Evolutionary conservation across 2,888 invertebrate species (phyloP).

Genomic region (Zygothrica quintamaculata): DNA sequence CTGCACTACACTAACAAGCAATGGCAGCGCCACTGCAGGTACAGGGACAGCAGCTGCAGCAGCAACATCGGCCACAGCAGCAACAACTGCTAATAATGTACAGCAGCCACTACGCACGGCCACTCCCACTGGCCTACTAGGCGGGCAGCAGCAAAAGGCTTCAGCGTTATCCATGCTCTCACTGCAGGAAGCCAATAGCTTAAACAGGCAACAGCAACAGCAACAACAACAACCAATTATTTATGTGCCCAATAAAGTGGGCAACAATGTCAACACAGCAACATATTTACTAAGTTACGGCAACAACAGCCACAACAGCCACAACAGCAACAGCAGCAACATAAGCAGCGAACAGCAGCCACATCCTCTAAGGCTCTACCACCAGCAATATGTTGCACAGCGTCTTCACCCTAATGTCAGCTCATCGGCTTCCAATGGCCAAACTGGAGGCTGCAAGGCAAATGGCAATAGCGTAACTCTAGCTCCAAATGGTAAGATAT

Average conservation of each 20-base stretch:
- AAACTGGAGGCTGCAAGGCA: constrained; percentile 17
- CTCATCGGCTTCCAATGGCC: constrained; percentile 60
- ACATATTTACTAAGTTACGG: constrained; percentile 73
- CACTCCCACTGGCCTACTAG: constrained; percentile 70
- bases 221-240: constrained; percentile 60
- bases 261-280: constrained; percentile 51
- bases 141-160: constrained; percentile 79
- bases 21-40: constrained; percentile 44
- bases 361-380: constrained; percentile 65
- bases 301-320: constrained; percentile 74
- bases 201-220: constrained; percentile 44
- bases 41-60: constrained; percentile 42
- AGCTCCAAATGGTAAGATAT: constrained; percentile 76
- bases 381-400: constrained; percentile 76
- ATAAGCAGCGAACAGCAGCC: constrained; percentile 67
- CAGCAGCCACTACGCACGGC: constrained; percentile 67
- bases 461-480: constrained; percentile 54
- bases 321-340: constrained; percentile 68
- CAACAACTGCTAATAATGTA: constrained; percentile 42
- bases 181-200: constrained; percentile 72
- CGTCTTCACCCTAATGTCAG: constrained; percentile 54
- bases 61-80: constrained; percentile 46
- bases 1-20: constrained; percentile 82
- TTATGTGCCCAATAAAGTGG: constrained; percentile 64
- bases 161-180: constrained; percentile 78